Conservation (phyloP, 2,797 vertebrate genomes). For the Coracias cyanogaster region DNA sequence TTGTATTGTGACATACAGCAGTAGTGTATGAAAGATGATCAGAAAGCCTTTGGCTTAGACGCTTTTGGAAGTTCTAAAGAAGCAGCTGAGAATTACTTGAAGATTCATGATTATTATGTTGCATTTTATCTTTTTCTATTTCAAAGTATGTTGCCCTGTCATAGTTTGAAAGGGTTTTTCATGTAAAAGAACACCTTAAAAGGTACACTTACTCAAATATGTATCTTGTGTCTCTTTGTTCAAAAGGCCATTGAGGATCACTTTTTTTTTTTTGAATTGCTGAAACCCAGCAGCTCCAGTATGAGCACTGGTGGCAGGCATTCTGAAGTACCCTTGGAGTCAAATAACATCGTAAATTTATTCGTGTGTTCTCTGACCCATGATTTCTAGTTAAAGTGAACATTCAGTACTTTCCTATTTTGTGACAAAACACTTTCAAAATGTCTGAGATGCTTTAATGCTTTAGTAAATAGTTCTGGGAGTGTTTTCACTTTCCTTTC, state of each 20-base stretch:
- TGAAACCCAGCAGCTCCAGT: neutral
- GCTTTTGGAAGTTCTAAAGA: neutral
- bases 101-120: neutral
- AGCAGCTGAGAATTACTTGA: neutral
- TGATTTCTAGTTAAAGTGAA: neutral
- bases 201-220: neutral
- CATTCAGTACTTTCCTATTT: neutral
- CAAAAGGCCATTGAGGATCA: neutral
- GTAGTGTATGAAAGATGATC: neutral
- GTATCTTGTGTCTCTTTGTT: neutral
- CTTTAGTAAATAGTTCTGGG: neutral
- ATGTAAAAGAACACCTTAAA: neutral
- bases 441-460: neutral
- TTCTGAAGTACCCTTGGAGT: neutral
- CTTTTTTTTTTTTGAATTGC: neutral
- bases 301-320: neutral
- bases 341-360: neutral
- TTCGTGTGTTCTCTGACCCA: neutral
- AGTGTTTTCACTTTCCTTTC: neutral
- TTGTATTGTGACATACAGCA: neutral
- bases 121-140: neutral
- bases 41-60: neutral
- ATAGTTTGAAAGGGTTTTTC: neutral
- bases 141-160: neutral
- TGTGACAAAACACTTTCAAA: neutral